A percentile compares a stretch with the other conserved stretches of the same genome.
Evolutionary conservation across 2,113 vertebrate genomes (phyloP).

Genomic region (Cottus gobio): DNA sequence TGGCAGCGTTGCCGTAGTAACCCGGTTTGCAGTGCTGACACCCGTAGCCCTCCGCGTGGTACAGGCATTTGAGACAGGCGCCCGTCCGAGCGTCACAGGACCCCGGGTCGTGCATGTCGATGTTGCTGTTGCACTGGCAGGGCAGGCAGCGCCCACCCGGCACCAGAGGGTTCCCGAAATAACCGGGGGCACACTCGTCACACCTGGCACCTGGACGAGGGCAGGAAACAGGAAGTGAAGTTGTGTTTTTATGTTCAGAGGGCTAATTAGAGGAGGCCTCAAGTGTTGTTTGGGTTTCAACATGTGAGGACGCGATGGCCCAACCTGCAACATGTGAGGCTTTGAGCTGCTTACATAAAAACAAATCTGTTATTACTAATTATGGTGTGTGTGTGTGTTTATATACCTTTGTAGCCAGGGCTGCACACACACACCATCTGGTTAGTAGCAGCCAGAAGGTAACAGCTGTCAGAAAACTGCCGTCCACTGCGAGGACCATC

Average conservation of each 20-base stretch:
- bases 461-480: constrained; percentile 93
- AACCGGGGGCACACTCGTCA: constrained; percentile 90
- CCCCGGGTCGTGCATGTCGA: constrained; percentile 88
- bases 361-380: constrained; percentile 8
- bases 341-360: constrained; percentile 28
- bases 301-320: constrained; percentile 10
- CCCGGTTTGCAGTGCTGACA: constrained; percentile 90
- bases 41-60: constrained; percentile 89
- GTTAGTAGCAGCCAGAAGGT: constrained; percentile 80
- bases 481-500: constrained; percentile 91
- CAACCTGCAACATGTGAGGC: background rate
- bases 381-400: constrained; percentile 6
- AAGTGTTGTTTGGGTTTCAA: constrained; percentile 20
- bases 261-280: constrained; percentile 28
- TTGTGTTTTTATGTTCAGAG: no score
- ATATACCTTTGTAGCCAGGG: constrained; percentile 77
- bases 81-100: constrained; percentile 89
- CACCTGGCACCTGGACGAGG: constrained; percentile 86
- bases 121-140: constrained; percentile 94
- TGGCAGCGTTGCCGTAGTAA: constrained; percentile 89
- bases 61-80: constrained; percentile 88
- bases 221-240: background rate
- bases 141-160: constrained; percentile 86
- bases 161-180: constrained; percentile 89
- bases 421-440: constrained; percentile 91